phyloP scores from a whole-genome alignment of 92 coral and sea anemone species.

The Epizoanthus scotinus region DNA sequence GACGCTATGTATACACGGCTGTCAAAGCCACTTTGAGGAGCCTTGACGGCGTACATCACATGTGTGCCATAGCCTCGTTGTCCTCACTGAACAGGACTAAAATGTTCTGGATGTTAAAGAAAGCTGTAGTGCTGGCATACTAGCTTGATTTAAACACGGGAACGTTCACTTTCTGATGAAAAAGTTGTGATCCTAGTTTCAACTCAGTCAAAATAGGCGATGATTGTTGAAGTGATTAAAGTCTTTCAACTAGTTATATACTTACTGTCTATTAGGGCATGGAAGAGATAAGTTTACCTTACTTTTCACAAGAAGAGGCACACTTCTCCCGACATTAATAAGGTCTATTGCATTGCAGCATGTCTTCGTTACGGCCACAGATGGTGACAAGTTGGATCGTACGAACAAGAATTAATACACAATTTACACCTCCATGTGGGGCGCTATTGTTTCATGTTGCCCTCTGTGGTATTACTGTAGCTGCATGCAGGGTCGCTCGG shows the following conservation, averaged over 20 bases:
- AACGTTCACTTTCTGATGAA: neutral
- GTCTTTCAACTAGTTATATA: neutral
- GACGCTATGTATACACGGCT: neutral
- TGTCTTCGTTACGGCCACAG: neutral
- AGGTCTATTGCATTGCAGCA: neutral
- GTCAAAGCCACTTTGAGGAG: slow-evolving; percentile 9
- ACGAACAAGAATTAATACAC: slow-evolving; percentile 23
- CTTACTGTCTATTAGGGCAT: slow-evolving; percentile 4
- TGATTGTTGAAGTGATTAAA: neutral
- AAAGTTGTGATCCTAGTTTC: neutral
- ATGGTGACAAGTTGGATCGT: slow-evolving; percentile 4
- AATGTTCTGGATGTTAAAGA: neutral
- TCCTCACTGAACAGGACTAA: neutral
- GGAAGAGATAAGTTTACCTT: slow-evolving; percentile 14
- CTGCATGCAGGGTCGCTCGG: slow-evolving; percentile 12
- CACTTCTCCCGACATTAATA: neutral
- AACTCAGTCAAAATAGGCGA: neutral
- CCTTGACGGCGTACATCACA: neutral
- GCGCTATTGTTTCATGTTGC: slow-evolving; percentile 29
- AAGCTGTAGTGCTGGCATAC: neutral
- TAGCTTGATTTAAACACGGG: neutral
- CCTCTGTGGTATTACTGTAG: slow-evolving; percentile 17
- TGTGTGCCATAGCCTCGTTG: neutral
- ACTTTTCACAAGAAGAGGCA: neutral
- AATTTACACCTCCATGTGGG: slow-evolving; percentile 6